Evolutionary conservation across 1,140 invertebrate genomes (phyloP), one percentile per base, ranked within the genome.

Genomic region (Nylanderia fulva): DNA sequence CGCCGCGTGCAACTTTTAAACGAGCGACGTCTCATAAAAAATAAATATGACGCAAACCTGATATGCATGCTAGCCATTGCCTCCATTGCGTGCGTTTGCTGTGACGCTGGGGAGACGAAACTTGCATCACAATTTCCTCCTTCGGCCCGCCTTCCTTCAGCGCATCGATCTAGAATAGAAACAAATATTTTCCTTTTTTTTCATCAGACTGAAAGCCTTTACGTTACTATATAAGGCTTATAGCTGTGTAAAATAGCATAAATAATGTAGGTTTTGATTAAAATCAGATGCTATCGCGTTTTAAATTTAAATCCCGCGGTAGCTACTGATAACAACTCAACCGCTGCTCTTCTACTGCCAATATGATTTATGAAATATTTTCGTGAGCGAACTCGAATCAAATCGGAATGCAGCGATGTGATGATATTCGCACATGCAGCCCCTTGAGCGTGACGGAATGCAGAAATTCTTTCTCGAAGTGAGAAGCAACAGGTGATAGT

Each of bases 21-120:
- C 1, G n/a, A 24, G 9, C 1, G 24, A 45, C 45, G 36, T 80
- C 48, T 80, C 27, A 15, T 36, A 33, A 82, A n/a, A n/a, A n/a
- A n/a, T n/a, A n/a, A 71, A 58, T 29, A 61, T 68, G 42, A 83
- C 48, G 76, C 74, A 48, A 79, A 95, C 94, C 94, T 86, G 92
- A 93, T 69, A 93, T 90, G 71, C 92, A 93, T 18, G 93, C 94
- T 0, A 94, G 83, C 93, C 93, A 94, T 88, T 95, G 94, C 79
- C 92, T 93, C 90, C 92, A 94, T 90, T 93, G 94, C 45, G 91
- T 90, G 27, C 87, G 86, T 13, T 63, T 66, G 48, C 71, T 85
- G 60, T 85, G 68, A 13, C 60, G 61, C 68, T 88, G 76, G 15
- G n/a, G 18, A 48, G 42, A 54, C 33, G 79, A 82, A 7, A 85